These are phyloP conservation scores for Eupeodes corollae DNA, from an alignment of 1,140 invertebrate species.

Conservation along the genomic window DNA sequence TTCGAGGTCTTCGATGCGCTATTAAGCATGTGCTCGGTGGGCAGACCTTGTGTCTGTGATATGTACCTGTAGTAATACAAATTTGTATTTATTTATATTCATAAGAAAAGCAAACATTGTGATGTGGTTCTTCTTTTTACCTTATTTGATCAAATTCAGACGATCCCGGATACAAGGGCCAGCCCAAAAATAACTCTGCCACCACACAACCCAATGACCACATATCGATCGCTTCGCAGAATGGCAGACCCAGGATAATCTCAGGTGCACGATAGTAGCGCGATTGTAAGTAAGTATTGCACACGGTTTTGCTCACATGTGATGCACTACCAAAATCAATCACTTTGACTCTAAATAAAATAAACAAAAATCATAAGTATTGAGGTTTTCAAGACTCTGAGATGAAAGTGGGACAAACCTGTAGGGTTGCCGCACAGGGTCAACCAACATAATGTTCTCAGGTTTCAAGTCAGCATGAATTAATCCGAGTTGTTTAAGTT, in stretches of 20 bases:
- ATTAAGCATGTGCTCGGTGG: constrained; percentile 98
- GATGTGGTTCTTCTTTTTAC: constrained; percentile 19
- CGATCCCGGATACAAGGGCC: constrained; percentile 98
- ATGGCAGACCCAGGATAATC: constrained; percentile 94
- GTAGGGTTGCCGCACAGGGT: constrained; percentile 93
- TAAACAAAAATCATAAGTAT: background rate
- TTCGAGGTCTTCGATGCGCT: constrained; percentile 96
- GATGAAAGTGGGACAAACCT: constrained; percentile 12
- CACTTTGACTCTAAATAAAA: constrained; percentile 69
- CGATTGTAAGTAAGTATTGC: constrained; percentile 98
- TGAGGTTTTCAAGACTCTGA: background rate
- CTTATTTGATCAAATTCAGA: constrained; percentile 99
- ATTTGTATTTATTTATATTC: background rate
- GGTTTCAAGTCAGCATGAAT: constrained; percentile 99
- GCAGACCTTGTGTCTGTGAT: constrained; percentile 66
- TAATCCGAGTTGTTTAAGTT: constrained; percentile 92
- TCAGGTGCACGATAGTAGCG: constrained; percentile 98
- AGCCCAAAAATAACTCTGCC: constrained; percentile 96
- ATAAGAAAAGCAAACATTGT: background rate
- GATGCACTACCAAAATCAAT: constrained; percentile 99
- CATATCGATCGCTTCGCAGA: constrained; percentile 99
- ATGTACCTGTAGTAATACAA: constrained; percentile 44
- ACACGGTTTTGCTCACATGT: constrained; percentile 97
- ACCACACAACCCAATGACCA: constrained; percentile 99
- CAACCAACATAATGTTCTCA: constrained; percentile 99